Percentiles rank a stretch among this genome's conserved stretches.
Conservation (phyloP, 2,797 vertebrate genomes). For the Ambastaia sidthimunki region DNA sequence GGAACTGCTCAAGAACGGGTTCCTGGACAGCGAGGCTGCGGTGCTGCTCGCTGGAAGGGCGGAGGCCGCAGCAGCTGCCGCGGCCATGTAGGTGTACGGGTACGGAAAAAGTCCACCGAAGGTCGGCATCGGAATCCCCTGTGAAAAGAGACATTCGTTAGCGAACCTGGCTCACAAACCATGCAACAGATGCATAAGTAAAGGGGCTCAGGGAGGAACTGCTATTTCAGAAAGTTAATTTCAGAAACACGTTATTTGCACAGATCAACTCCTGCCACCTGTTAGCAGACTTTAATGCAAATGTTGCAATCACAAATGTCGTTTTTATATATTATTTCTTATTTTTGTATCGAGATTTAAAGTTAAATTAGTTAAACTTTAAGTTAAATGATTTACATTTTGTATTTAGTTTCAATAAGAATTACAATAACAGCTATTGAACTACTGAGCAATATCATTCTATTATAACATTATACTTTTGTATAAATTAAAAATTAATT, state of each 20-base stretch:
- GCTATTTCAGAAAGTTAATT: not conserved
- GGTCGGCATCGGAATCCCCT: slow-evolving; percentile 98
- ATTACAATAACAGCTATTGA: too few relatives aligned
- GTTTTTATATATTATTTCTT: too few relatives aligned
- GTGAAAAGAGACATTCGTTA: slow-evolving; percentile 52
- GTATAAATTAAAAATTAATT: not conserved
- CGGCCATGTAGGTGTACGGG: slow-evolving; percentile 98
- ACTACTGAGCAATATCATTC: too few relatives aligned
- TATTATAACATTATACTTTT: not conserved
- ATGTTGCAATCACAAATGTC: too few relatives aligned
- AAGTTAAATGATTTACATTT: not conserved
- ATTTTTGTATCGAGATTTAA: not conserved
- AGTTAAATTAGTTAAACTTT: not conserved
- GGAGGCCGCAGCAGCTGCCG: slow-evolving; percentile 89
- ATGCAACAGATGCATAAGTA: not conserved
- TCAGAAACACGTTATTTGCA: not conserved
- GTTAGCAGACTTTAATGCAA: slow-evolving; percentile 3
- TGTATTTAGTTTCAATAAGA: not conserved
- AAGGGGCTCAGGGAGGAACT: not conserved
- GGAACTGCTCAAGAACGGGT: slow-evolving; percentile 86
- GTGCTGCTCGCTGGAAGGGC: slow-evolving; percentile 85
- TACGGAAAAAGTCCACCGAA: slow-evolving; percentile 97
- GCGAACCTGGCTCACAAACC: not conserved
- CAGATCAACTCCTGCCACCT: slow-evolving; percentile 5
- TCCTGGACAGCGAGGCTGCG: slow-evolving; percentile 82